Evolutionary conservation across 1,140 invertebrate species (phyloP).

Genomic region (Drosophila nasuta): DNA sequence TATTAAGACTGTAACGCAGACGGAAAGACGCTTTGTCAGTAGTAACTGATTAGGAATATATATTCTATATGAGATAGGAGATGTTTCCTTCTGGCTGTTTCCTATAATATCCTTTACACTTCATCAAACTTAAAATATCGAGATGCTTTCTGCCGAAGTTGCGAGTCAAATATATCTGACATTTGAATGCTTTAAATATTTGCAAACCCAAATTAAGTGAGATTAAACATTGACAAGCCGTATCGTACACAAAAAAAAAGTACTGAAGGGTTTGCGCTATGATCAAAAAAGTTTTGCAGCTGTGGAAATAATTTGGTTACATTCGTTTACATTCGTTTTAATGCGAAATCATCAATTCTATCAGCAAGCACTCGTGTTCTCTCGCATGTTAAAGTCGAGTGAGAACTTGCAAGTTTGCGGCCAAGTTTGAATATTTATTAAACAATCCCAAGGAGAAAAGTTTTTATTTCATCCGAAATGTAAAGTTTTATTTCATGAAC

Average conservation of each 20-base stretch:
- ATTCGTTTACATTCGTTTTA: slow-evolving; percentile 3
- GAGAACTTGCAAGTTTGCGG: slow-evolving; percentile 9
- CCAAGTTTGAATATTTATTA: slow-evolving; percentile 26
- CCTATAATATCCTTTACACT: too few species aligned
- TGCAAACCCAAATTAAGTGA: background rate
- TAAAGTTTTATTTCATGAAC: slow-evolving; percentile 44
- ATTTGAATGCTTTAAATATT: background rate
- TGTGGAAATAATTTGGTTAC: slow-evolving; percentile 6
- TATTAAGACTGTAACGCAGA: too few species aligned
- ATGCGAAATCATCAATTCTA: slow-evolving; percentile 35
- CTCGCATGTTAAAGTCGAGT: slow-evolving; percentile 3
- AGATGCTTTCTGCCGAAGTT: too few species aligned
- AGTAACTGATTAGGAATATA: too few species aligned
- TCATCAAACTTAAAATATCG: too few species aligned
- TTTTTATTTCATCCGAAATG: slow-evolving; percentile 21
- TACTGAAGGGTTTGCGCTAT: background rate
- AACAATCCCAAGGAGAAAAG: slow-evolving; percentile 21
- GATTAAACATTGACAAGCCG: background rate
- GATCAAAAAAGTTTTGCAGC: background rate
- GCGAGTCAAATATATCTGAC: too few species aligned
- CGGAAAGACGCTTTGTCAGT: too few species aligned
- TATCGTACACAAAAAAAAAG: too few species aligned
- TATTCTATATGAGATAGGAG: too few species aligned
- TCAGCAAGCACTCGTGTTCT: slow-evolving; percentile 2
- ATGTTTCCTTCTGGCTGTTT: too few species aligned